These are phyloP conservation scores for Cebidichthys violaceus DNA, from an alignment of 2,113 vertebrate genomes.

Conservation along the genomic window DNA sequence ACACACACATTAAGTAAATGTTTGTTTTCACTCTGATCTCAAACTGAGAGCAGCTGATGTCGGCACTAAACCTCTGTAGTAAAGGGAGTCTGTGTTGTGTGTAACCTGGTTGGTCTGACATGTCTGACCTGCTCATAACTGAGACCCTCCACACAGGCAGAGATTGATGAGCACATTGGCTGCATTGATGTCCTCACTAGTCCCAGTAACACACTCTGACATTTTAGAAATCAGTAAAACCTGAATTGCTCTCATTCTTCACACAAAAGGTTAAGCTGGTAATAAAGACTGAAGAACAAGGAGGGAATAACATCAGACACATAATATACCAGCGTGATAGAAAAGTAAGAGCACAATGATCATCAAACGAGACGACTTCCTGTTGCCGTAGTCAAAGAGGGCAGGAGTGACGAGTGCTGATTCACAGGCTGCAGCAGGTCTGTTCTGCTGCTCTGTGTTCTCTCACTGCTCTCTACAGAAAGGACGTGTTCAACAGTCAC, in stretches of 20 bases:
- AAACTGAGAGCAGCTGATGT: neutral
- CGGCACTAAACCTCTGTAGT: neutral
- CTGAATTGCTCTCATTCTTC: slow-evolving; percentile 1
- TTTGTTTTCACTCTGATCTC: neutral
- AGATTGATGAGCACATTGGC: slow-evolving; percentile 42
- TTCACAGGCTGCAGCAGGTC: neutral
- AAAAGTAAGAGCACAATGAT: neutral
- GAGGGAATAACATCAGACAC: neutral
- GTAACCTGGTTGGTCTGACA: slow-evolving; percentile 22
- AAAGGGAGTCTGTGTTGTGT: neutral
- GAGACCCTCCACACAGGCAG: slow-evolving; percentile 20
- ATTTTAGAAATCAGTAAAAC: slow-evolving; percentile 19
- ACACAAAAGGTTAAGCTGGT: neutral
- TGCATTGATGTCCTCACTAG: slow-evolving; percentile 20
- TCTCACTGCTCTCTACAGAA: too few species aligned
- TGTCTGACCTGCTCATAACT: slow-evolving; percentile 20
- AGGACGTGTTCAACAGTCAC: too few species aligned
- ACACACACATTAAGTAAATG: too few species aligned
- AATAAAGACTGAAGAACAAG: neutral
- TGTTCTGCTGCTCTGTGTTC: neutral
- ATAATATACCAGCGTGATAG: neutral
- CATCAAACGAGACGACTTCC: neutral
- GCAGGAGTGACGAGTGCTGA: neutral
- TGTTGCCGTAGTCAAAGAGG: neutral
- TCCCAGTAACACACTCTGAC: slow-evolving; percentile 27